A percentile compares a stretch with the other conserved stretches of the same genome.
phyloP scores from a whole-genome alignment of 2,888 invertebrate species.

The Agrochola circellaris region DNA sequence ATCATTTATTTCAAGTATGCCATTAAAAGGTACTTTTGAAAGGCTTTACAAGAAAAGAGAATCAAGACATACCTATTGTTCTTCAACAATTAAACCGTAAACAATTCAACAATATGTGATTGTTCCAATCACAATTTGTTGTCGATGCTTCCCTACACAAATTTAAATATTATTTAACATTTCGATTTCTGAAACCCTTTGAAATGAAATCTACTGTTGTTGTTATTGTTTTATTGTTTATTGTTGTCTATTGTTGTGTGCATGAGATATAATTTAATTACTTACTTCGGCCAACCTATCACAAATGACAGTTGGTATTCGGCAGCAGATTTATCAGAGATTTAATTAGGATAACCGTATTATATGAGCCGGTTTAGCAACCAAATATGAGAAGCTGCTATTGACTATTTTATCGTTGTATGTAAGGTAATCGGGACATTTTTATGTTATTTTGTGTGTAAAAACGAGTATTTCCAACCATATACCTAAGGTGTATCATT shows the following conservation, averaged over 20 bases:
- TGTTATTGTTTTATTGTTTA: too few relatives aligned
- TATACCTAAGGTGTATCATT: too few relatives aligned
- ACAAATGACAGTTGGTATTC: neutral
- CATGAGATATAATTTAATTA: neutral
- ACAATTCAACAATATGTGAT: too few relatives aligned
- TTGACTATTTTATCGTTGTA: neutral
- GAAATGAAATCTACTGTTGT: neutral
- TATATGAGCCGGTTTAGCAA: neutral
- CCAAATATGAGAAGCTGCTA: neutral
- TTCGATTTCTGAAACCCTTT: neutral
- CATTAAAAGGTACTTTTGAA: too few relatives aligned
- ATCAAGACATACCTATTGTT: too few relatives aligned
- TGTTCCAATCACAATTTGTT: too few relatives aligned
- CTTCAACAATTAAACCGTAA: too few relatives aligned
- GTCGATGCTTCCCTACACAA: too few relatives aligned
- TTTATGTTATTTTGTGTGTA: too few relatives aligned
- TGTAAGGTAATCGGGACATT: neutral
- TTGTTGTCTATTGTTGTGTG: too few relatives aligned
- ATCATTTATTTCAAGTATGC: neutral
- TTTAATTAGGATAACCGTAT: constrained; percentile 13
- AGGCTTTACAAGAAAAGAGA: neutral
- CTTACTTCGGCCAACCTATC: neutral
- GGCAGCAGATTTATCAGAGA: constrained; percentile 5
- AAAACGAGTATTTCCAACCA: neutral
- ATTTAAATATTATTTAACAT: too few relatives aligned